Conservation (phyloP, 2,888 invertebrate species). For the Scaptomyza caliginosa region DNA sequence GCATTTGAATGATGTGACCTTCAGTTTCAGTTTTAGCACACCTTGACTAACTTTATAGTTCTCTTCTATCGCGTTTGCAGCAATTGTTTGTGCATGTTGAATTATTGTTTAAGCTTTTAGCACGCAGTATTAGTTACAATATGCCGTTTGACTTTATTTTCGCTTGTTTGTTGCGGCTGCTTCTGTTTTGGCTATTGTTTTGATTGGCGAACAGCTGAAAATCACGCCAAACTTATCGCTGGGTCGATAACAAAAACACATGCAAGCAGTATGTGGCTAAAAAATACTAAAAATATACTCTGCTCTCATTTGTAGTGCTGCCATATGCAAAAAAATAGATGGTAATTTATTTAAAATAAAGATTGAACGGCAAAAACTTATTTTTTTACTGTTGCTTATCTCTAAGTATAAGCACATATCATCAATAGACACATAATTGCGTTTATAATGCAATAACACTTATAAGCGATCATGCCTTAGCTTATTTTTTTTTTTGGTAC, state of each 20-base stretch:
- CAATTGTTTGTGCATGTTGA: not conserved
- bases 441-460: too few species aligned
- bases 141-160: not conserved
- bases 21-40: slow-evolving; percentile 12
- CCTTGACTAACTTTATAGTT: not conserved
- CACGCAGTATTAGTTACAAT: too few species aligned
- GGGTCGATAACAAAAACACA: slow-evolving; percentile 3
- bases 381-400: not conserved
- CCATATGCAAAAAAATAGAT: not conserved
- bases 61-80: slow-evolving; percentile 1
- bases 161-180: not conserved
- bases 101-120: not conserved
- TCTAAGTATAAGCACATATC: not conserved
- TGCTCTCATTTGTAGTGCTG: not conserved
- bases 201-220: slow-evolving; percentile 37
- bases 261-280: not conserved
- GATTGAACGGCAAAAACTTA: not conserved
- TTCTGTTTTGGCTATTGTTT: slow-evolving; percentile 23
- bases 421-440: too few species aligned
- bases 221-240: not conserved
- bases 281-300: slow-evolving; percentile 6
- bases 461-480: not conserved
- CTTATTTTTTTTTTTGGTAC: not conserved
- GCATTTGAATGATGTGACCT: slow-evolving; percentile 34
- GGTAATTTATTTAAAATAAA: not conserved